Conservation (phyloP, 2,113 vertebrate genomes). For the Lonchura striata region DNA sequence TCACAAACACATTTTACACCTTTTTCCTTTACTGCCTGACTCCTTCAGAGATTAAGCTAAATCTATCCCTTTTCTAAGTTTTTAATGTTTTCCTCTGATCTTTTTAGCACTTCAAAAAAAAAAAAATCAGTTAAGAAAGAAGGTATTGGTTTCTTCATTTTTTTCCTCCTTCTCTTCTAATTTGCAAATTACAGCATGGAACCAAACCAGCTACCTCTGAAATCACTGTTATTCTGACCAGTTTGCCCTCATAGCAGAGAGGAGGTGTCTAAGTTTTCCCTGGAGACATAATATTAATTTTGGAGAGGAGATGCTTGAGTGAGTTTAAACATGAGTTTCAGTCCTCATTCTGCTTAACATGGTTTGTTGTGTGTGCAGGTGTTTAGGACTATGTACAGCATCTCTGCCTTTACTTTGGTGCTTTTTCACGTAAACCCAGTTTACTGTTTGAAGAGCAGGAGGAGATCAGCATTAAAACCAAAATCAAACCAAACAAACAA, state of each 20-base stretch:
- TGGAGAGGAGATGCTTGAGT: background rate
- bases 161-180: rapidly evolving
- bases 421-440: background rate
- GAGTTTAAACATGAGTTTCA: background rate
- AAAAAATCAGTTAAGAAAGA: background rate
- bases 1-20: background rate
- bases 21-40: background rate
- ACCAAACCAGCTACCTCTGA: background rate
- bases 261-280: background rate
- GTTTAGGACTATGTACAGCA: background rate
- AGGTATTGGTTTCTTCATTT: background rate
- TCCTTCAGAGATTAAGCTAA: background rate
- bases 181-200: background rate
- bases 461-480: background rate
- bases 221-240: background rate
- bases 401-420: background rate
- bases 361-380: background rate
- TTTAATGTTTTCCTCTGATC: background rate
- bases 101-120: background rate
- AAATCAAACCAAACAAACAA: background rate
- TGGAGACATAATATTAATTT: background rate
- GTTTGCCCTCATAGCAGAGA: background rate
- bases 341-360: background rate
- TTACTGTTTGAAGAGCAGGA: background rate
- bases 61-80: background rate